phyloP scores from a whole-genome alignment of 64 coral and sea anemone species.

The Hydrozoanthus tunicans region DNA sequence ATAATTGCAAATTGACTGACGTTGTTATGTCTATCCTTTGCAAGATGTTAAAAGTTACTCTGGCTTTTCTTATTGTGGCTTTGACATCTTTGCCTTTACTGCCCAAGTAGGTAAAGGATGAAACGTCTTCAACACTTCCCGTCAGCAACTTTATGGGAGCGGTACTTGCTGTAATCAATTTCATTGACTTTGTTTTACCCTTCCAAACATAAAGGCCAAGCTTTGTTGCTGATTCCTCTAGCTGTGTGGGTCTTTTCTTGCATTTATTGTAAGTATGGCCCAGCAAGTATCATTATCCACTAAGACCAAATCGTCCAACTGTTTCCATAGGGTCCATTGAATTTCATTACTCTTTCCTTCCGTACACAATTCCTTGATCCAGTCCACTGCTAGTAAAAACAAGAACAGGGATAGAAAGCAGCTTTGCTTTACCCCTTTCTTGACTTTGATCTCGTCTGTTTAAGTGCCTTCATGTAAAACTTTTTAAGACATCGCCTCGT shows the following conservation, averaged over 20 bases:
- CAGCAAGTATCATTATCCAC: neutral
- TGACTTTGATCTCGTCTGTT: no score
- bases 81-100: neutral
- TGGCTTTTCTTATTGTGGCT: slow-evolving; percentile 32
- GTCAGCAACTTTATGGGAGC: neutral
- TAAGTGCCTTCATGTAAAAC: no score
- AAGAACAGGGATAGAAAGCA: slow-evolving; percentile 1
- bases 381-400: slow-evolving; percentile 20
- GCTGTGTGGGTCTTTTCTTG: neutral
- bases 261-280: neutral
- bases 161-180: neutral
- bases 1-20: neutral
- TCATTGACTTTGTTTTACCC: neutral
- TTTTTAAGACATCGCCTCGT: neutral
- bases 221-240: neutral
- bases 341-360: neutral
- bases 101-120: neutral
- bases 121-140: slow-evolving; percentile 1
- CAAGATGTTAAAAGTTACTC: slow-evolving; percentile 23
- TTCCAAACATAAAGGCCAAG: neutral
- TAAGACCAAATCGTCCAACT: neutral
- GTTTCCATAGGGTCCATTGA: neutral
- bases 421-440: neutral
- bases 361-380: neutral
- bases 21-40: slow-evolving; percentile 10